Conservation (phyloP, 2,113 vertebrate species). For the Speoplatyrhinus poulsoni region DNA sequence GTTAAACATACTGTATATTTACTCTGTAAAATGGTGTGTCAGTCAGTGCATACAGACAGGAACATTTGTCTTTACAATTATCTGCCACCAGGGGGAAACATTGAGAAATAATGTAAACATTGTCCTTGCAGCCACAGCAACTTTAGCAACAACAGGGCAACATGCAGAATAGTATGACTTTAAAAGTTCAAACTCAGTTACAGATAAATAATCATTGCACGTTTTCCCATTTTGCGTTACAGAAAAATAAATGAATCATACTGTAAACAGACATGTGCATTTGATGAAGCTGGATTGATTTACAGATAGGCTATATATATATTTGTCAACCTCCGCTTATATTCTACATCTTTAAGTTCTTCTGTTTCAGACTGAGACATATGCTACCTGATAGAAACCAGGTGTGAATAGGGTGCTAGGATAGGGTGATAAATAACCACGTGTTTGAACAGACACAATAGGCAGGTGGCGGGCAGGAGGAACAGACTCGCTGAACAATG, state of each 20-base stretch:
- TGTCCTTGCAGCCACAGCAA: slow-evolving; percentile 7
- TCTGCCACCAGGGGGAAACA: not conserved
- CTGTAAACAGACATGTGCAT: not conserved
- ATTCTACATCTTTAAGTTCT: not conserved
- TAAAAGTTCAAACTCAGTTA: not conserved
- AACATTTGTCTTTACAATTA: not conserved
- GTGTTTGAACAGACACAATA: slow-evolving; percentile 50
- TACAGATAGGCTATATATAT: not conserved
- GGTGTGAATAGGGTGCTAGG: slow-evolving; percentile 13
- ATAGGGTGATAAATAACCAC: not conserved
- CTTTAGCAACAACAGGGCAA: slow-evolving; percentile 5
- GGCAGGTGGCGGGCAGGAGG: slow-evolving; percentile 32
- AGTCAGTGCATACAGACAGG: slow-evolving; percentile 20
- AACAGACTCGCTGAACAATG: too few species aligned
- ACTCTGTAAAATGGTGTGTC: not conserved
- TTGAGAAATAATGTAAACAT: slow-evolving; percentile 22
- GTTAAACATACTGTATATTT: slow-evolving; percentile 22
- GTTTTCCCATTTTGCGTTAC: not conserved
- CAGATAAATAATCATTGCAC: not conserved
- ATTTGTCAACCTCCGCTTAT: not conserved
- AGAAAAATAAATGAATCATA: not conserved
- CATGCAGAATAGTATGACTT: slow-evolving; percentile 2
- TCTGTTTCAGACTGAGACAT: too few species aligned
- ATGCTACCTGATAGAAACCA: too few species aligned
- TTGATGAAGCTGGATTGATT: slow-evolving; percentile 1